A percentile compares a stretch with the other conserved stretches of the same genome.
Evolutionary conservation across 1,140 invertebrate species (phyloP).

Genomic region (Drosophila sechellia): DNA sequence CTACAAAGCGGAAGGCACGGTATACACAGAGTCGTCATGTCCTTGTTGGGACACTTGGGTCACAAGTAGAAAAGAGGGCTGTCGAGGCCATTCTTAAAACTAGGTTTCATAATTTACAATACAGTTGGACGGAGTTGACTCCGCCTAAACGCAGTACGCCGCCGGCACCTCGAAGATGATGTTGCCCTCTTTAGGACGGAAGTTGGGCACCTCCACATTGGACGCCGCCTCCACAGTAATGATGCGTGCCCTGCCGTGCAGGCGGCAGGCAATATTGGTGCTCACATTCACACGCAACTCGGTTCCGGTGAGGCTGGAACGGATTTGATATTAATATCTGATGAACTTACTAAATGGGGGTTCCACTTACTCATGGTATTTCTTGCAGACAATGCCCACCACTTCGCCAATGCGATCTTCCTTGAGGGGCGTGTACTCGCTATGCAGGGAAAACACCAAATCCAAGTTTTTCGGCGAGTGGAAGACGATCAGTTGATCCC

Average conservation of each 20-base stretch:
- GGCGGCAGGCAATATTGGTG: constrained; percentile 68
- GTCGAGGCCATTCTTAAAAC: constrained; percentile 19
- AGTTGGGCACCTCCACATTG: constrained; percentile 76
- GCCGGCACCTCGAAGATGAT: constrained; percentile 84
- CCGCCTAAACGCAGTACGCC: constrained; percentile 68
- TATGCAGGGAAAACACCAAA: constrained; percentile 90
- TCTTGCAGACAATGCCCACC: constrained; percentile 91
- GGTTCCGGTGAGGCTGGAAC: constrained; percentile 57
- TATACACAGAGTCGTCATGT: constrained; percentile 44
- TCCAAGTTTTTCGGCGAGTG: constrained; percentile 96
- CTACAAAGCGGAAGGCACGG: constrained; percentile 53
- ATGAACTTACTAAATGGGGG: fast-evolving
- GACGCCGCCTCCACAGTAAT: constrained; percentile 74
- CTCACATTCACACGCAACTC: constrained; percentile 81
- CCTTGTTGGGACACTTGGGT: constrained; percentile 1
- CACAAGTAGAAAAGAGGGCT: constrained; percentile 21
- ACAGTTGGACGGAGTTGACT: not conserved
- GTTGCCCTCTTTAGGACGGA: constrained; percentile 65
- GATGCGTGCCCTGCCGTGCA: constrained; percentile 72
- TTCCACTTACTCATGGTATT: constrained; percentile 89
- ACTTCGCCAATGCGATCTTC: constrained; percentile 94
- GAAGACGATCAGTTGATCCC: constrained; percentile 95
- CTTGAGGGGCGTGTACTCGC: constrained; percentile 79
- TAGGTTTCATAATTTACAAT: constrained; percentile 62
- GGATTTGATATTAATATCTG: not conserved